Evolutionary conservation across 2,113 vertebrate species (phyloP).

Genomic region (Ginglymostoma cirratum): DNA sequence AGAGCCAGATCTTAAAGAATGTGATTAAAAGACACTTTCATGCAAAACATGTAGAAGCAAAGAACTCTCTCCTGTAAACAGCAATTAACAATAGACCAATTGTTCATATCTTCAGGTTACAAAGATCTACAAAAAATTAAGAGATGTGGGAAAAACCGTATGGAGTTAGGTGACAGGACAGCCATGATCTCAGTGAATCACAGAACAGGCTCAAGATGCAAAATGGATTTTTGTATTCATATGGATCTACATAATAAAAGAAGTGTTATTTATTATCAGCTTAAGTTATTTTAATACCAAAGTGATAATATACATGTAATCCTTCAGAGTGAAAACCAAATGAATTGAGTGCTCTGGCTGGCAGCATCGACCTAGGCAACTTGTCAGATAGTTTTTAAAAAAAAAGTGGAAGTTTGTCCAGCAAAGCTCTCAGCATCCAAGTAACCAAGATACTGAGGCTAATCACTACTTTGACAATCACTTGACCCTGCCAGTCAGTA

Average conservation of each 20-base stretch:
- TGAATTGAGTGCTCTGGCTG: background rate
- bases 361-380: background rate
- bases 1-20: background rate
- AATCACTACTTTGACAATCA: background rate
- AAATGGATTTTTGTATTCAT: background rate
- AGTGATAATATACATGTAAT: too few species aligned
- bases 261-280: background rate
- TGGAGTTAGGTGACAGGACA: background rate
- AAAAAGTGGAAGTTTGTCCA: background rate
- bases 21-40: background rate
- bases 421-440: background rate
- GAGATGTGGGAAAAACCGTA: background rate
- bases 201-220: background rate
- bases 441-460: background rate
- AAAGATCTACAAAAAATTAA: background rate
- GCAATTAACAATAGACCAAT: background rate
- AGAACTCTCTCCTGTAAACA: background rate
- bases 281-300: too few species aligned
- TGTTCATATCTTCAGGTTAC: background rate
- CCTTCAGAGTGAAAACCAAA: background rate
- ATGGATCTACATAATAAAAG: background rate
- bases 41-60: background rate
- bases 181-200: background rate
- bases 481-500: background rate
- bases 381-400: background rate